phyloP scores from a whole-genome alignment of 2,113 vertebrate species.

The Alces alces region DNA sequence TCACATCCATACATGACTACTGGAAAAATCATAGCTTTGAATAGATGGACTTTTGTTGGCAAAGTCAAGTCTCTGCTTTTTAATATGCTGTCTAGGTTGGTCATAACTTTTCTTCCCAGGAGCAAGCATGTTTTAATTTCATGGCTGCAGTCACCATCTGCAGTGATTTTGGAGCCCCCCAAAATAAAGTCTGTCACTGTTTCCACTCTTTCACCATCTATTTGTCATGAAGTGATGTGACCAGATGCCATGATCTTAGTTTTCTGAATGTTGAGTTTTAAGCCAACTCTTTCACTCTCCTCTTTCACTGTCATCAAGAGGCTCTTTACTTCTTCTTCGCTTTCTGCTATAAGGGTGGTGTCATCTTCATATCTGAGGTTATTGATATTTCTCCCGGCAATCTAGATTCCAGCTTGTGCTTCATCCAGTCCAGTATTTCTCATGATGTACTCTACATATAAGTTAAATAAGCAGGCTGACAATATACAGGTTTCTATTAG shows the following conservation, averaged over 20 bases:
- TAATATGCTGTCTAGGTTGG: neutral
- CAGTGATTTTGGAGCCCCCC: neutral
- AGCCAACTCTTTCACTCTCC: neutral
- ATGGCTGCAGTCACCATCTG: neutral
- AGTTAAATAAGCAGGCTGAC: neutral
- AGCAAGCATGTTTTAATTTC: neutral
- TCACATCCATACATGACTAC: neutral
- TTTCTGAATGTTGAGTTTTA: neutral
- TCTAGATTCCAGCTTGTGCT: neutral
- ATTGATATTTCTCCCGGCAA: neutral
- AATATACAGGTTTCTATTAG: neutral
- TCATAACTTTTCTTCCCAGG: neutral
- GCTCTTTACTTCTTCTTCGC: accelerated
- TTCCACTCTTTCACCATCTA: neutral
- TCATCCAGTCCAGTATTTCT: neutral
- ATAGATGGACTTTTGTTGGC: neutral
- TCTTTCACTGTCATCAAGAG: neutral
- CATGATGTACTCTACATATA: neutral
- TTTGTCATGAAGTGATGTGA: neutral
- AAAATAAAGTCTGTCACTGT: neutral
- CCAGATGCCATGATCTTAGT: neutral
- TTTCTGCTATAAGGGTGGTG: neutral
- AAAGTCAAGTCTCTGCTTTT: neutral
- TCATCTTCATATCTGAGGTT: neutral
- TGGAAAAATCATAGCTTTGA: neutral